Conservation (phyloP, 1,140 invertebrate genomes). For the Drosophila melanica region DNA sequence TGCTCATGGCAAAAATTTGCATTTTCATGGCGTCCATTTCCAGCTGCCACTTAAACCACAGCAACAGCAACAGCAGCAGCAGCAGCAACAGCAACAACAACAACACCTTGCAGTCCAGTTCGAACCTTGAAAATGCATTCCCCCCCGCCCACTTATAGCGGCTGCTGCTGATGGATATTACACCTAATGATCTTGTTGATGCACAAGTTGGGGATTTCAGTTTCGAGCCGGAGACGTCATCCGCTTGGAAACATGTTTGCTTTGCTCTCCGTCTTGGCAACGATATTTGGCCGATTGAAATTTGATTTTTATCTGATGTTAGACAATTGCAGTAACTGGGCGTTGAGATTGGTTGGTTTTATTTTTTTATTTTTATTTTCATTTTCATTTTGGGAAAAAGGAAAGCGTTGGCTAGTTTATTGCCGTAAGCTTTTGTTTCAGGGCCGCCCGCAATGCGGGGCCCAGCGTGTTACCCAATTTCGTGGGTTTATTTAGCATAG, state of each 20-base stretch:
- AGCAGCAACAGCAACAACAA: constrained; percentile 10
- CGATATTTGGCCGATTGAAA: constrained; percentile 27
- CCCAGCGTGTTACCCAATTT: constrained; percentile 23
- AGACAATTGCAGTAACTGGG: constrained; percentile 42
- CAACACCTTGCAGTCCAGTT: constrained; percentile 8
- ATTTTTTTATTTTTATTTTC: not conserved
- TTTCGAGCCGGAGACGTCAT: constrained; percentile 24
- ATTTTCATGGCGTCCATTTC: constrained; percentile 69
- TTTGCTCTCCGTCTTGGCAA: constrained; percentile 2
- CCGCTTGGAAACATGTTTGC: constrained; percentile 43
- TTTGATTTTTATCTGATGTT: constrained; percentile 31
- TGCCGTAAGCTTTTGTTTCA: constrained; percentile 42
- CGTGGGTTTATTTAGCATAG: constrained; percentile 23
- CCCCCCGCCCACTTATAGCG: constrained; percentile 22
- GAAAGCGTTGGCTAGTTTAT: constrained; percentile 40
- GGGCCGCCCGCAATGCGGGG: constrained; percentile 9
- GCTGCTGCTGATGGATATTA: constrained; percentile 45
- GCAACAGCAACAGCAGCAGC: constrained; percentile 8
- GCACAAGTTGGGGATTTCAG: constrained; percentile 8
- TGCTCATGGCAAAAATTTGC: constrained; percentile 67
- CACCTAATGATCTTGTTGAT: constrained; percentile 66
- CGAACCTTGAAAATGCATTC: constrained; percentile 69
- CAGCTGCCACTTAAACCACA: constrained; percentile 31
- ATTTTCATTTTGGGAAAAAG: constrained; percentile 9
- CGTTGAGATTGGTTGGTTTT: constrained; percentile 40